Evolutionary conservation across 2,888 invertebrate genomes (phyloP).

Genomic region (Cheilosia vulpina): DNA sequence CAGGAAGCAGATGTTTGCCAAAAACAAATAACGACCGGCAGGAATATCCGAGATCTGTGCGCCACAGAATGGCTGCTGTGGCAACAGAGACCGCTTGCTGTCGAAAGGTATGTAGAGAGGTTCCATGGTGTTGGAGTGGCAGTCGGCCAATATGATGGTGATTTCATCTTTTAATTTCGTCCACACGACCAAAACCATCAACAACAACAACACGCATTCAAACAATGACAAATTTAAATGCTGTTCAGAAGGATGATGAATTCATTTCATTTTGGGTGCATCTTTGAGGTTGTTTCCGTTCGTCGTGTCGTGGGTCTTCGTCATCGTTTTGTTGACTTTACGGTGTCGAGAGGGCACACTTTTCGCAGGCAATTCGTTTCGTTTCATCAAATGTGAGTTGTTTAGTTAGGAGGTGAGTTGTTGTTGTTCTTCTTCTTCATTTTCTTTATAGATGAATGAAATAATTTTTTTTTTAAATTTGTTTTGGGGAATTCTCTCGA

Average conservation of each 20-base stretch:
- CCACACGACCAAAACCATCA: conserved; percentile 18
- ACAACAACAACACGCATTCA: neutral
- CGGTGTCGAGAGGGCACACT: conserved; percentile 70
- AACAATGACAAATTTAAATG: conserved; percentile 56
- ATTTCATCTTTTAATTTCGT: conserved; percentile 70
- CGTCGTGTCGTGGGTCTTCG: conserved; percentile 10
- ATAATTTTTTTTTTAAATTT: conserved; percentile 33
- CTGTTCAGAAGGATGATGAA: conserved; percentile 47
- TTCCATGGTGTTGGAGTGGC: conserved; percentile 44
- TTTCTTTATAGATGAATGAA: conserved; percentile 19
- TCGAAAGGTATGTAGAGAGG: neutral
- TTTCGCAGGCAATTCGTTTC: conserved; percentile 56
- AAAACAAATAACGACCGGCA: conserved; percentile 61
- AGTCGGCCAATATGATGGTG: conserved; percentile 45
- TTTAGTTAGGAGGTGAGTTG: conserved; percentile 15
- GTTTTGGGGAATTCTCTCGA: conserved; percentile 42
- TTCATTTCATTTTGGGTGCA: conserved; percentile 69
- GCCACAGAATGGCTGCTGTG: conserved; percentile 21
- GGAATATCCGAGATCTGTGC: neutral
- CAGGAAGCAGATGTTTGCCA: conserved; percentile 76
- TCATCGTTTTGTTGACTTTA: conserved; percentile 57
- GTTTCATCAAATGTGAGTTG: conserved; percentile 52
- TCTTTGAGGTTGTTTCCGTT: conserved; percentile 59
- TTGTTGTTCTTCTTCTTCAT: conserved; percentile 1
- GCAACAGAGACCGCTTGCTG: conserved; percentile 41